phyloP scores from a whole-genome alignment of 2,797 vertebrate genomes.

The Philypnodon macrostomus region DNA sequence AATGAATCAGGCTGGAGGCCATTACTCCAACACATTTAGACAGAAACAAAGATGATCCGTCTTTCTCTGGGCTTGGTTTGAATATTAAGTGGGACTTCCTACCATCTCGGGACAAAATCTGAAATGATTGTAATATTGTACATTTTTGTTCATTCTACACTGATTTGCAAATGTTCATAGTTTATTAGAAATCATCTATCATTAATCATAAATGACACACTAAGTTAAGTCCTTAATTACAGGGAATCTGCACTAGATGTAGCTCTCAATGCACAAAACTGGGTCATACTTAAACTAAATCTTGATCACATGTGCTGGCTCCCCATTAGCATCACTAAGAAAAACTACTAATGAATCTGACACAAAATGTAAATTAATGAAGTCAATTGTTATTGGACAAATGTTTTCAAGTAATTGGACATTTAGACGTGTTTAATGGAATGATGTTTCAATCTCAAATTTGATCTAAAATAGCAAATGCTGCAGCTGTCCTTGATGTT shows the following conservation, averaged over 20 bases:
- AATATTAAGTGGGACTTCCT: slow-evolving; percentile 54
- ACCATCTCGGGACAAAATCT: slow-evolving; percentile 32
- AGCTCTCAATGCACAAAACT: slow-evolving; percentile 50
- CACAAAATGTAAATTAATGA: slow-evolving; percentile 47
- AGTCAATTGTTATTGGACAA: slow-evolving; percentile 46
- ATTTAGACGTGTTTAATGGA: too few relatives aligned
- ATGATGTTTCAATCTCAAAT: too few relatives aligned
- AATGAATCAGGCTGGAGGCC: slow-evolving; percentile 63
- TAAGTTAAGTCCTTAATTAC: slow-evolving; percentile 70
- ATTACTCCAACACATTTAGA: slow-evolving; percentile 51
- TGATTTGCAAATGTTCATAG: slow-evolving; percentile 45
- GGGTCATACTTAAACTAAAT: slow-evolving; percentile 61
- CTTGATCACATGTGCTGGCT: slow-evolving; percentile 65
- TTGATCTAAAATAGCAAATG: too few relatives aligned
- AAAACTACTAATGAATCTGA: slow-evolving; percentile 56
- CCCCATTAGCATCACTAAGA: slow-evolving; percentile 55
- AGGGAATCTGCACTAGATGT: slow-evolving; percentile 56
- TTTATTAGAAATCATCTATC: slow-evolving; percentile 64
- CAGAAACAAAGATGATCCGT: slow-evolving; percentile 53
- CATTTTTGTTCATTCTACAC: slow-evolving; percentile 45
- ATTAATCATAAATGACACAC: slow-evolving; percentile 66
- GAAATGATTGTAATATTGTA: slow-evolving; percentile 45
- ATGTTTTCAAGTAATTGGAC: slow-evolving; percentile 45
- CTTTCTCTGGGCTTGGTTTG: slow-evolving; percentile 46
- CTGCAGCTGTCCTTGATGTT: background rate